These are phyloP conservation scores for Minunthozetes semirufus DNA, from an alignment of 2,888 invertebrate species.

Conservation along the genomic window DNA sequence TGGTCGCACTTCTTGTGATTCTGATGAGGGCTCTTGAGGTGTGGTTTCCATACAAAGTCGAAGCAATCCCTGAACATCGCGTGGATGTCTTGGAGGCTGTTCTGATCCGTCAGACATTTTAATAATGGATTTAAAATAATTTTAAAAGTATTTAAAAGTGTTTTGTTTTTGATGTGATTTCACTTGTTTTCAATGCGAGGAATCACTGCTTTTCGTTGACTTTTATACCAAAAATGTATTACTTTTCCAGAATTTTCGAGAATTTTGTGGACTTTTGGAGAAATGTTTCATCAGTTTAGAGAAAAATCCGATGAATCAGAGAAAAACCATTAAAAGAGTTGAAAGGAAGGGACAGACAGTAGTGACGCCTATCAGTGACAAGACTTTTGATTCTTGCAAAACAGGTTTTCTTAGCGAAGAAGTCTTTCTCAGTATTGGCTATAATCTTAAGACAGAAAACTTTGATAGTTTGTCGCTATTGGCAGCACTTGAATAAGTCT, in stretches of 20 bases:
- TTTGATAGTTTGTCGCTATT: too few relatives aligned
- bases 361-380: too few relatives aligned
- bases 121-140: background rate
- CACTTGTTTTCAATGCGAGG: background rate
- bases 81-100: background rate
- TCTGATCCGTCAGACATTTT: background rate
- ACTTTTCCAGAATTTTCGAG: background rate
- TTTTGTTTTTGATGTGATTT: background rate
- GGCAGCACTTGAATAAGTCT: too few relatives aligned
- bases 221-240: background rate
- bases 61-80: constrained; percentile 11
- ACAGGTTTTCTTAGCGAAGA: too few relatives aligned
- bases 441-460: too few relatives aligned
- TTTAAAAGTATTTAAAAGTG: background rate
- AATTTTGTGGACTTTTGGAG: background rate
- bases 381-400: too few relatives aligned
- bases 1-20: background rate
- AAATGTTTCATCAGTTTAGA: background rate
- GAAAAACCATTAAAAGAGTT: too few relatives aligned
- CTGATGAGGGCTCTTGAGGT: background rate
- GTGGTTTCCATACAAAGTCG: background rate
- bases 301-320: too few relatives aligned
- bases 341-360: too few relatives aligned
- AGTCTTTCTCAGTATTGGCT: too few relatives aligned
- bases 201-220: background rate